Base-by-base conservation (phyloP, 2,888 invertebrate genomes). In the Nomada ferruginata region DNA sequence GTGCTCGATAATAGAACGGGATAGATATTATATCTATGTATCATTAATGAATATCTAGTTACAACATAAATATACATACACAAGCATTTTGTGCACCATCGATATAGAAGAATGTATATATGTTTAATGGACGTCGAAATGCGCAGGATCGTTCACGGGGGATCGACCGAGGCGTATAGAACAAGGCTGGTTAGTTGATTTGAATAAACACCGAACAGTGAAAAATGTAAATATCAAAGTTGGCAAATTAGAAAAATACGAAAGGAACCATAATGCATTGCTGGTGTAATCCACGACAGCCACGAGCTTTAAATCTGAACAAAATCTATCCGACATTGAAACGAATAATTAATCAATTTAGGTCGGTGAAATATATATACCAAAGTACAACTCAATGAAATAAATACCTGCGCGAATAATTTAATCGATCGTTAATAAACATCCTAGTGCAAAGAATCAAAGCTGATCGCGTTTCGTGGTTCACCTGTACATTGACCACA, bases 41-140 rank as follows among this genome's bases (percentile, higher is more conserved):
- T 88, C 85, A 90, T 36, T 90, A 91, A 91, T 91, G 89, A 89
- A 91, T 91, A 92, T 91, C 92, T 93, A 93, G 91, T 91, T 91
- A 93, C 93, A 93, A 93, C 93, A 93, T 92, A 93, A 92, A 92
- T 93, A 93, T 93, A 93, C 93, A 93, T 93, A 93, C 92, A 93
- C 93, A 93, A 93, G 93, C 93, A 93, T 93, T 92, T 89, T 92
- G 93, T 92, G 93, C 91, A 92, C 92, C 91, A 93, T 91, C 88
- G 89, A 93, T 89, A 88, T 85, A 91, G 87, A 90, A 88, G 90
- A 91, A 91, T 89, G 76, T 90, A 84, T 88, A 86, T 84, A 86
- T 83, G 83, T 90, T 91, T 91, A 90, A 89, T 90, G 85, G 90
- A 89, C 91, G 91, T 91, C 88, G 36, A 60, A 89, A 91, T 89